Evolutionary conservation across 2,113 vertebrate species (phyloP).

Genomic region (Chloebia gouldiae): DNA sequence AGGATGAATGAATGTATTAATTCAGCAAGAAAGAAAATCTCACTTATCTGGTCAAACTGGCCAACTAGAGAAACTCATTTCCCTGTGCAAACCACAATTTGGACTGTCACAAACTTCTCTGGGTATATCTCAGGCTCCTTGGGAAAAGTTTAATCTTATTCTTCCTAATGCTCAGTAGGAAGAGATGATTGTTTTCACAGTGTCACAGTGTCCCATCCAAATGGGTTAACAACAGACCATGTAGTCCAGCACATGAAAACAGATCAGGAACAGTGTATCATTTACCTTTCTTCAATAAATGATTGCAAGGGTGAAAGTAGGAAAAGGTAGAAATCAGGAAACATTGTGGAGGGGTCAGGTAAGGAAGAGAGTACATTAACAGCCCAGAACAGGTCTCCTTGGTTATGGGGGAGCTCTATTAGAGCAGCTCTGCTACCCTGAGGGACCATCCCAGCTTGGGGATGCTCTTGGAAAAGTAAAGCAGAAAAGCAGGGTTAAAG

Average conservation of each 20-base stretch:
- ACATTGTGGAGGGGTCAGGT: not conserved
- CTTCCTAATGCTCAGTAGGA: not conserved
- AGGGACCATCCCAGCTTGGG: not conserved
- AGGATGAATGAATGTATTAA: not conserved
- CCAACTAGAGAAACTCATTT: not conserved
- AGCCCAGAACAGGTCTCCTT: not conserved
- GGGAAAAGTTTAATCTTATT: not conserved
- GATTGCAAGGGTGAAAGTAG: not conserved
- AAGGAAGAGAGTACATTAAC: not conserved
- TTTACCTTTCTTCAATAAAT: not conserved
- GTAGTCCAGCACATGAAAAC: not conserved
- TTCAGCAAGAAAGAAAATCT: not conserved
- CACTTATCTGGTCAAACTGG: not conserved
- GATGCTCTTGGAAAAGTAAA: not conserved
- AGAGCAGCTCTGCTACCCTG: not conserved
- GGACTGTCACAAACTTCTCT: not conserved
- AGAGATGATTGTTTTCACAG: not conserved
- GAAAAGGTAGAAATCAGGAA: not conserved
- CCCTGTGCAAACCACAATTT: not conserved
- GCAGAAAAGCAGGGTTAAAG: not conserved
- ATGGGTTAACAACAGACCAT: not conserved
- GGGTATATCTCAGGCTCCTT: not conserved
- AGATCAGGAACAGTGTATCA: not conserved
- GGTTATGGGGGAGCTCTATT: fast-evolving
- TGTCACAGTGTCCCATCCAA: not conserved